phyloP scores from a whole-genome alignment of 2,888 invertebrate genomes.

The Leptinotarsa rubiginosa region DNA sequence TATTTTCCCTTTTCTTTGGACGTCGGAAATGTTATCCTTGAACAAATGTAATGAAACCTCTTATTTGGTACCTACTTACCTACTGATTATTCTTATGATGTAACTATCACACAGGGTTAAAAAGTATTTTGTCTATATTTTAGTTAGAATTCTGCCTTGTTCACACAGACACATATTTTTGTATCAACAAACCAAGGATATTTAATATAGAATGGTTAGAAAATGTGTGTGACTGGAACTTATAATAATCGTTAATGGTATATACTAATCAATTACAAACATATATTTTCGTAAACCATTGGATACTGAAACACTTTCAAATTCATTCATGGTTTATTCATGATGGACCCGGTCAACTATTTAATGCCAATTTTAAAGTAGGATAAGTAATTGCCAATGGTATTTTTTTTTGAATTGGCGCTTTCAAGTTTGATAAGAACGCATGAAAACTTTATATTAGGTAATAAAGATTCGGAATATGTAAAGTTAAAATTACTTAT shows the following conservation, averaged over 20 bases:
- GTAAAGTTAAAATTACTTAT: no score
- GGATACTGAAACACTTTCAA: not conserved
- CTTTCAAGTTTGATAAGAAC: no score
- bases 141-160: constrained; percentile 35
- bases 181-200: constrained; percentile 25
- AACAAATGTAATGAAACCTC: constrained; percentile 18
- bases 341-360: not conserved
- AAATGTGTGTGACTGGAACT: not conserved
- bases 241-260: not conserved
- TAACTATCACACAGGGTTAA: constrained; percentile 39
- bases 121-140: constrained; percentile 40
- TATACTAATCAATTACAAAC: not conserved
- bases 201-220: constrained; percentile 11
- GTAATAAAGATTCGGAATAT: no score
- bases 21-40: not conserved
- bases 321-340: not conserved
- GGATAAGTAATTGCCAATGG: no score
- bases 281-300: constrained; percentile 14
- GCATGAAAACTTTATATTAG: no score
- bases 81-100: constrained; percentile 35
- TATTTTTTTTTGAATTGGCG: no score
- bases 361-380: not conserved
- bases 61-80: constrained; percentile 5
- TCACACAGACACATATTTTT: constrained; percentile 39
- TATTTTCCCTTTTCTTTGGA: not conserved